Conservation (phyloP, 1,140 invertebrate genomes). For the Trissolcus basalis region DNA sequence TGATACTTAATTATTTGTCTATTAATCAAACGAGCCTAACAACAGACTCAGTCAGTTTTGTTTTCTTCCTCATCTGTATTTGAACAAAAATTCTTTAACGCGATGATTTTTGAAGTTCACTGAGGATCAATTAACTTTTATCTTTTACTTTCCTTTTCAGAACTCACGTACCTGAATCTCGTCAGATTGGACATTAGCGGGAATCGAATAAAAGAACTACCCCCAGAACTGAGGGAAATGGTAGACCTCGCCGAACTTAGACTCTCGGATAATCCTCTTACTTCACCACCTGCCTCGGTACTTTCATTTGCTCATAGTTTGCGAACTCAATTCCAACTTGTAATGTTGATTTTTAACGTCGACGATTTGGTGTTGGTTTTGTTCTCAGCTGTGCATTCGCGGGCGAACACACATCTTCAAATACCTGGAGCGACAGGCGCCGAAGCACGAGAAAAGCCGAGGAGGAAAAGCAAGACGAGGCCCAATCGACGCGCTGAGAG, state of each 20-base stretch:
- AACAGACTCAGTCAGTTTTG: no score
- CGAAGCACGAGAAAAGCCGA: constrained; percentile 79
- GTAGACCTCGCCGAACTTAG: constrained; percentile 85
- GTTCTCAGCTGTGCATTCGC: constrained; percentile 87
- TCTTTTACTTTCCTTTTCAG: no score
- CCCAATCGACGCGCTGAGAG: constrained; percentile 74
- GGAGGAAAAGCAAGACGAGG: constrained; percentile 66
- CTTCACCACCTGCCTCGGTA: constrained; percentile 93
- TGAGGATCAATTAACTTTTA: no score
- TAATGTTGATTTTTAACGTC: no score
- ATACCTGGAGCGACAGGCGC: constrained; percentile 91
- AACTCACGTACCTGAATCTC: constrained; percentile 90
- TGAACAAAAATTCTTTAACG: no score
- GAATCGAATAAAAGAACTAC: constrained; percentile 90
- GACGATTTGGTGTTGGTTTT: no score
- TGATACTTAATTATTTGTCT: no score
- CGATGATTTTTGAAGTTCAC: constrained; percentile 45
- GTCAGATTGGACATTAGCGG: constrained; percentile 90
- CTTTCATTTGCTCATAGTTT: constrained; percentile 56
- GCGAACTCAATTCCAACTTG: no score
- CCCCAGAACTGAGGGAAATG: constrained; percentile 90
- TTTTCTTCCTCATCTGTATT: no score
- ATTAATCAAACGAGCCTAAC: no score
- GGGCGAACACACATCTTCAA: constrained; percentile 96
- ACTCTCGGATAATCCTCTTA: constrained; percentile 91